These are phyloP conservation scores for Aegypius monachus DNA, from an alignment of 2,113 vertebrate species.

Conservation along the genomic window DNA sequence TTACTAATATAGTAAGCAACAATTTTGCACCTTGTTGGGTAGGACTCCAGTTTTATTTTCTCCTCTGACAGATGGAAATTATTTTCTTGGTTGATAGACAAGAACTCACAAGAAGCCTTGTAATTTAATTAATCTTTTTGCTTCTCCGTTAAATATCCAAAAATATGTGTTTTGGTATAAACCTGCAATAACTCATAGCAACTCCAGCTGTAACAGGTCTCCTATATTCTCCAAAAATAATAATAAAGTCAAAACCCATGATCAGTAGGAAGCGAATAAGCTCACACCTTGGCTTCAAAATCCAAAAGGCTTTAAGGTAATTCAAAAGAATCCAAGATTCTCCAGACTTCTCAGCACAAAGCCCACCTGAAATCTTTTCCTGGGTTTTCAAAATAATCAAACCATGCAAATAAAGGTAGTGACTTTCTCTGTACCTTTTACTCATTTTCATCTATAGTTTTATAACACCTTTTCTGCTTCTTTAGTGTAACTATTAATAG, in stretches of 20 bases:
- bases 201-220: not conserved
- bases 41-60: not conserved
- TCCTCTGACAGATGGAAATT: not conserved
- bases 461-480: not conserved
- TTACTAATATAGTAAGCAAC: not conserved
- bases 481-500: not conserved
- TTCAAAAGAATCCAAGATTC: not conserved
- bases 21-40: not conserved
- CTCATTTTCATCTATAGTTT: not conserved
- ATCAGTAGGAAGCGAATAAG: not conserved
- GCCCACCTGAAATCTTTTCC: not conserved
- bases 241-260: not conserved
- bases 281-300: not conserved
- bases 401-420: not conserved
- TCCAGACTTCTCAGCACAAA: not conserved
- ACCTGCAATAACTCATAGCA: not conserved
- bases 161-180: not conserved
- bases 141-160: not conserved
- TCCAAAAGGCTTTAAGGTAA: not conserved
- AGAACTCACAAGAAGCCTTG: not conserved
- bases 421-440: not conserved
- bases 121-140: not conserved
- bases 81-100: not conserved
- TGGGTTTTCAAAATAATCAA: not conserved
- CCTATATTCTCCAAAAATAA: not conserved